Conservation (phyloP, 2,797 vertebrate genomes). For the Thalassophryne amazonica region DNA sequence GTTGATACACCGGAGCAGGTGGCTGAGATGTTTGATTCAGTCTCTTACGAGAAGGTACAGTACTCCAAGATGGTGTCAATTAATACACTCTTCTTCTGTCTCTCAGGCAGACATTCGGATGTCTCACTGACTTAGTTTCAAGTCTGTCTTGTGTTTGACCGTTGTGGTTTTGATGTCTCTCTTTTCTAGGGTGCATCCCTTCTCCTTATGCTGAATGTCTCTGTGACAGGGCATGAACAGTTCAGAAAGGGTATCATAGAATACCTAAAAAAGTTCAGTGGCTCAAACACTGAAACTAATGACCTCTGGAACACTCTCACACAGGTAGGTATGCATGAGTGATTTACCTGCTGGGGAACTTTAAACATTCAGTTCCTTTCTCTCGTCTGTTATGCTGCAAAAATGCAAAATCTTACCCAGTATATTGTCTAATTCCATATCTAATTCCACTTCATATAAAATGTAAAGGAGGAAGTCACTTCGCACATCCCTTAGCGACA, state of each 20-base stretch:
- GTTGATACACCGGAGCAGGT: conserved; percentile 88
- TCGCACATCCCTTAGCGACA: no score
- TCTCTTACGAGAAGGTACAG: conserved; percentile 94
- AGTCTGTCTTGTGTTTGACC: conserved; percentile 2
- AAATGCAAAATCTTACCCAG: no score
- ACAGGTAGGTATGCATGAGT: conserved; percentile 70
- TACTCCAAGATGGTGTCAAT: background rate
- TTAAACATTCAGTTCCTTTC: no score
- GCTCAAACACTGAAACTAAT: conserved; percentile 80
- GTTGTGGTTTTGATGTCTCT: conserved; percentile 8
- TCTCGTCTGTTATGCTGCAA: no score
- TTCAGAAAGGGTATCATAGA: conserved; percentile 85
- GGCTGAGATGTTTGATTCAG: conserved; percentile 94
- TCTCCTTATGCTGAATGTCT: conserved; percentile 89
- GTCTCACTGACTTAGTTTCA: background rate
- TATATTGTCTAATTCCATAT: no score
- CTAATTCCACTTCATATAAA: no score
- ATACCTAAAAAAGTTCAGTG: conserved; percentile 83
- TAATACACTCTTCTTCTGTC: background rate
- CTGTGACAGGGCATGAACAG: conserved; percentile 77
- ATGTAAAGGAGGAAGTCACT: no score
- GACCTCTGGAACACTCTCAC: conserved; percentile 92
- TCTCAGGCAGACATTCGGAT: background rate
- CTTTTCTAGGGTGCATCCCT: conserved; percentile 88
- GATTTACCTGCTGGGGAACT: no score